A percentile compares a stretch with the other conserved stretches of the same genome.
Evolutionary conservation across 2,113 vertebrate genomes (phyloP).

Genomic region (Perognathus longimembris): DNA sequence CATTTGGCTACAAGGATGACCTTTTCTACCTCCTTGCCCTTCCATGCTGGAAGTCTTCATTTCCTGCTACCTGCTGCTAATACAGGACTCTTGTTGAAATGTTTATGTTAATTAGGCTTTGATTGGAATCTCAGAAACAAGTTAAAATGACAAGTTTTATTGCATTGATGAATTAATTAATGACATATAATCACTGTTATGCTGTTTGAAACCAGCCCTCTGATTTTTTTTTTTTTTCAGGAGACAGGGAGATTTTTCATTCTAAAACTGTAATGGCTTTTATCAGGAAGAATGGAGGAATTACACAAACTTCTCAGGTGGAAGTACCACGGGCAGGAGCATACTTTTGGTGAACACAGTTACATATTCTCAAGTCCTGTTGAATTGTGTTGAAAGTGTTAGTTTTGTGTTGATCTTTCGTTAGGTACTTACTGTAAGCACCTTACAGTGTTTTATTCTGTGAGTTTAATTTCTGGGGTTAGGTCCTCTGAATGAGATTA

Average conservation of each 20-base stretch:
- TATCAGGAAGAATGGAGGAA: background rate
- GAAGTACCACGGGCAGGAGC: background rate
- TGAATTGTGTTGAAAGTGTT: background rate
- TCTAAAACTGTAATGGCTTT: conserved; percentile 44
- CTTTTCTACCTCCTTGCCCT: conserved; percentile 63
- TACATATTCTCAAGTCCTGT: background rate
- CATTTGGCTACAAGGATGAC: conserved; percentile 68
- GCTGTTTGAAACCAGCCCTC: conserved; percentile 75
- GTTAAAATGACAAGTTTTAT: conserved; percentile 80
- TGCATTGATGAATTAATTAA: conserved; percentile 86
- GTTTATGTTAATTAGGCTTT: conserved; percentile 84
- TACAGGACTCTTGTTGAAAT: conserved; percentile 81
- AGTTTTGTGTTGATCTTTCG: background rate
- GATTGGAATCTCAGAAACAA: conserved; percentile 85
- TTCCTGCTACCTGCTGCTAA: conserved; percentile 77
- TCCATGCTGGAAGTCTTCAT: conserved; percentile 63
- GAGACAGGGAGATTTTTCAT: conserved; percentile 61
- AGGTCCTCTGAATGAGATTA: background rate
- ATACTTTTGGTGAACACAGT: background rate
- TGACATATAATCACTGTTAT: conserved; percentile 77
- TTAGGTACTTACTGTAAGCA: background rate
- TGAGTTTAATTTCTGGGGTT: no score
- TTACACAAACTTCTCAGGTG: background rate
- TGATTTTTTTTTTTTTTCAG: conserved; percentile 68
- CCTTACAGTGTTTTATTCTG: background rate